Base-by-base conservation (phyloP, 2,888 invertebrate species). In the Apeira syringaria region DNA sequence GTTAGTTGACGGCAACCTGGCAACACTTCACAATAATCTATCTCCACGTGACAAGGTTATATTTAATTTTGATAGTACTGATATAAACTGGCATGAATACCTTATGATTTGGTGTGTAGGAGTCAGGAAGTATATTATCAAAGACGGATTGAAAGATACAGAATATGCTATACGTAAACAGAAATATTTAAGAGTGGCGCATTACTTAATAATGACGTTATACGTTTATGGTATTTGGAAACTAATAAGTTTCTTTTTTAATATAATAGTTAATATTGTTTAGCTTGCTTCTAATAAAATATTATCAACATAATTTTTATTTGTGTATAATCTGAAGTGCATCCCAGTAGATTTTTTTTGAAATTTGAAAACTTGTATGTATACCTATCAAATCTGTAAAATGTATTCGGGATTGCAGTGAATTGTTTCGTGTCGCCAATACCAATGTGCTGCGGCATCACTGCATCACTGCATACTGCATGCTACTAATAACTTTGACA, bases 41-140 rank as follows among this genome's bases (percentile, higher is more conserved):
- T 44, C 48, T 5, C 5, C 41, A 0, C 18, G 24, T 6, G 55
- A 55, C 32, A 32, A 38, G 9, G 20, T 7, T 1, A 45, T 55
- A 5, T 55, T 46, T 15, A 45, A 48, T 37, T 55, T 44, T 13
- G 39, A 55, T 15, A 5, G 48, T 3, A 27, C 7, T 0, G 18
- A 18, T 2, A 44, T 56, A 3, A 24, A 53, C 11, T 39, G 43
- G 43, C 17, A 0, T 1, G 37, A 43, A 6, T 32, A 15, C 5
- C 1, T 11, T 1, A 1, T 43, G 1, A 6, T 37, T 1, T 32
- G 28, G 32, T 8, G 9, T 3, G 7, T 43, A 5, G 43, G 43
- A 1, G 2, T 28, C 3, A 20, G 28, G 24, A 47, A 42, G 13
- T 42, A 42, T 20, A 9, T 47, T 3, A 1, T 38, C 5, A 42